Evolutionary conservation across 1,140 invertebrate genomes (phyloP), one percentile per base, ranked within the genome.

Genomic region (Cydia splendana): DNA sequence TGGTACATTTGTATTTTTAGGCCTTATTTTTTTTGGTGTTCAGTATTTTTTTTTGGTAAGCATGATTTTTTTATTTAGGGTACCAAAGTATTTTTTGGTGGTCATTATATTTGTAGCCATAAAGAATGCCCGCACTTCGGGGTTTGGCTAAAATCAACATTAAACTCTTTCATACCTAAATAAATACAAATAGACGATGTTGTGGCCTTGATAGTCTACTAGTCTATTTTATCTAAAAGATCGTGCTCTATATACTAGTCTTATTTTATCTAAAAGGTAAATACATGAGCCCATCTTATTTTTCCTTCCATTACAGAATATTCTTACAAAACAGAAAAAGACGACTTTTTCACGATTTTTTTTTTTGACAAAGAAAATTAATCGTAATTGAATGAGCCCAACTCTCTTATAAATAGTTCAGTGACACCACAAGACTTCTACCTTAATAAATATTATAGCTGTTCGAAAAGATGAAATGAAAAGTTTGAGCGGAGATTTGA

Each of bases 321-420:
- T 62, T 62, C 57, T 62, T 62, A 12, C 18, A 4, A 20, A 0
- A 12, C 18, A 18, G 51, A 24, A 62, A 24, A 62, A 62, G 53
- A 62, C n/a, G 20, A 24, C 20, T 7, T 24, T 62, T 24, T 62
- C 28, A 28, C 28, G 28, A 2, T 62, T 28, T 28, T 30, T 30
- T 30, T 30, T 62, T 62, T 62, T 62, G 9, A 20, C 57, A 62
- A 62, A 62, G 57, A 24, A 62, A 62, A 62, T 62, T 62, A 62
- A 62, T 62, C 18, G 57, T 62, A 62, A 62, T 62, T 62, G 57
- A 62, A 24, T n/a, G 57, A 62, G 7, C 53, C 57, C 9, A 62
- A 24, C 3, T 62, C 24, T 24, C 18, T 62, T 4, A 24, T 20
- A 62, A 62, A 62, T 62, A 62, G 57, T 62, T 24, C 57, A 24